Evolutionary conservation across 35 echinoderm and acorn worm genomes (phyloP), one percentile per base, ranked within the genome.

Genomic region (Amphiura filiformis): DNA sequence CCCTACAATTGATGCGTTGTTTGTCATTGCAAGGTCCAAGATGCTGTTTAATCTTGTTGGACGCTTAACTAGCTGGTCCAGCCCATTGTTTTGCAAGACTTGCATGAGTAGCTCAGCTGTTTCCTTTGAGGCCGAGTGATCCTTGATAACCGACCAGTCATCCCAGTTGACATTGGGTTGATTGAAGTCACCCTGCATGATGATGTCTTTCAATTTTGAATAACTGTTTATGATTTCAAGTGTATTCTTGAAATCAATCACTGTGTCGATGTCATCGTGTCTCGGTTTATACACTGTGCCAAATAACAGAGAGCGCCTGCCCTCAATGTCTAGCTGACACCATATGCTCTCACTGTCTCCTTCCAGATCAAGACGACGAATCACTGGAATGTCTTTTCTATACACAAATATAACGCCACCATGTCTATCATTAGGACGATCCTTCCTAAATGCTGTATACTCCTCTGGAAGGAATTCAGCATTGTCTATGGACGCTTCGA

Each of bases 61-160:
- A 12, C 13, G 2, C 37, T 9, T 81, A 9, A 81, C 79, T 13
- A 23, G 13, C 28, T 81, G 79, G 15, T 81, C 18, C 79, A 81
- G 13, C 15, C 35, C 35, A 37, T 9, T 34, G 79, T 81, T 35
- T 15, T 28, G 18, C 13, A 28, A 34, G 18, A 39, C 11, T 13
- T 81, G 18, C 18, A 81, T 9, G 9, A 81, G 28, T 36, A 34
- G 15, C 9, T 81, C 79, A 81, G 79, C 79, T 35, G 79, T 36
- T 9, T 35, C 79, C 37, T 81, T 81, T 23, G 79, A 81, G 13
- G 79, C 79, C 3, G 18, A 81, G 37, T 81, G 79, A 35, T 81
- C 36, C 13, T 30, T 30, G 13, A 13, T 35, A 81, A 37, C 37
- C 2, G 18, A 35, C 9, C 32, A 34, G 1, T 9, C 37, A 15